phyloP scores from a whole-genome alignment of 2,797 vertebrate species.

The Intellagama lesueurii region DNA sequence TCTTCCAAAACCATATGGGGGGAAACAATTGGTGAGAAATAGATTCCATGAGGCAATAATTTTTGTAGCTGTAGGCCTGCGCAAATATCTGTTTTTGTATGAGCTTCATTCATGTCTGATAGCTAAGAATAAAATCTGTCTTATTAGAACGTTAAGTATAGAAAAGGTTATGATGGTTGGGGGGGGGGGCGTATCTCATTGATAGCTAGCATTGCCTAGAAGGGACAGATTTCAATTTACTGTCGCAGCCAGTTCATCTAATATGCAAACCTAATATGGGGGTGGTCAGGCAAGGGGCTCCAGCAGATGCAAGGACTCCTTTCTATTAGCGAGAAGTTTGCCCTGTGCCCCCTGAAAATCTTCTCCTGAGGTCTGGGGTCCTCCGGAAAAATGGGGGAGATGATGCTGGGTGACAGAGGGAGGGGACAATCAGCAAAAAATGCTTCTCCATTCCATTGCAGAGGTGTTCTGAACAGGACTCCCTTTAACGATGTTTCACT shows the following conservation, averaged over 20 bases:
- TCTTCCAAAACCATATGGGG: not conserved
- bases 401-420: too few species aligned
- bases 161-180: not conserved
- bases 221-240: not conserved
- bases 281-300: too few species aligned
- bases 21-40: not conserved
- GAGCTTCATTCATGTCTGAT: not conserved
- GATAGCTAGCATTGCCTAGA: not conserved
- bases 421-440: too few species aligned
- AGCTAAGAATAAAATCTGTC: not conserved
- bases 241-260: not conserved
- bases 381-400: too few species aligned
- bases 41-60: not conserved
- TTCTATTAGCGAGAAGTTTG: too few species aligned
- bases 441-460: too few species aligned
- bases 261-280: too few species aligned
- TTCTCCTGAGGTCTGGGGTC: too few species aligned
- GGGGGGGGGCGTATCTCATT: not conserved
- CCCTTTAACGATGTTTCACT: too few species aligned
- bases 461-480: too few species aligned
- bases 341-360: too few species aligned
- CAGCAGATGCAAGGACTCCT: too few species aligned
- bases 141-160: not conserved
- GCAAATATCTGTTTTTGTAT: not conserved
- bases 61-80: not conserved